Base-by-base conservation (phyloP, 2,888 invertebrate species). In the Abscondita cerata region DNA sequence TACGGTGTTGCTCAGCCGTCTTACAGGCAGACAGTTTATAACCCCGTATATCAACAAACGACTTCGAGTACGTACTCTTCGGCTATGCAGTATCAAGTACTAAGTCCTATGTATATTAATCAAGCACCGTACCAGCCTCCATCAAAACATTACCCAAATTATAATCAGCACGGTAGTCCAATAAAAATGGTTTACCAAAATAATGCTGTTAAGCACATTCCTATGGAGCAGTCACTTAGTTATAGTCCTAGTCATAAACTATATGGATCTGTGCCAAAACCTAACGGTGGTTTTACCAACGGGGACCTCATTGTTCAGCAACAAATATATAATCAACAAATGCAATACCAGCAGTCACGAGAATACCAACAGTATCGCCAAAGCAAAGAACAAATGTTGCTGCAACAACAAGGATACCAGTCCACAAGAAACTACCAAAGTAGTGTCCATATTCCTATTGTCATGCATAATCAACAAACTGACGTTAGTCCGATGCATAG, bases 291-390 rank as follows among this genome's bases (percentile, higher is more conserved):
- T 6, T 76, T 70, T 61, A 71, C 72, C 51, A 79, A 79, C 59
- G 78, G 79, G 3, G 79, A 79, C 41, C 66, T 79, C 19, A 66
- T 76, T 2, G 57, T 64, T 1, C 78, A 79, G 63, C 78, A 77
- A 62, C 78, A 79, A 63, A 69, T 75, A 33, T 76, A 77, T 66
- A 74, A 72, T 55, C 76, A 77, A 51, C 72, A 73, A 48, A 51
- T 74, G 46, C 74, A 75, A 56, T 74, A 72, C 48, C 73, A 74
- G 53, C 74, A 74, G 52, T 67, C 72, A 9, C 70, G 75, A 59
- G 77, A 79, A 55, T 75, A 76, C 59, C 77, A 77, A 57, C 78
- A 78, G 67, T 77, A 76, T 64, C 72, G 77, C 62, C 75, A 77
- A 52, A 72, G 71, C 2, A 70, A 77, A 65, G 78, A 79, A 64